Percentiles rank a stretch among this genome's conserved stretches.
Evolutionary conservation across 2,113 vertebrate species (phyloP).

Genomic region (Xiphophorus hellerii): DNA sequence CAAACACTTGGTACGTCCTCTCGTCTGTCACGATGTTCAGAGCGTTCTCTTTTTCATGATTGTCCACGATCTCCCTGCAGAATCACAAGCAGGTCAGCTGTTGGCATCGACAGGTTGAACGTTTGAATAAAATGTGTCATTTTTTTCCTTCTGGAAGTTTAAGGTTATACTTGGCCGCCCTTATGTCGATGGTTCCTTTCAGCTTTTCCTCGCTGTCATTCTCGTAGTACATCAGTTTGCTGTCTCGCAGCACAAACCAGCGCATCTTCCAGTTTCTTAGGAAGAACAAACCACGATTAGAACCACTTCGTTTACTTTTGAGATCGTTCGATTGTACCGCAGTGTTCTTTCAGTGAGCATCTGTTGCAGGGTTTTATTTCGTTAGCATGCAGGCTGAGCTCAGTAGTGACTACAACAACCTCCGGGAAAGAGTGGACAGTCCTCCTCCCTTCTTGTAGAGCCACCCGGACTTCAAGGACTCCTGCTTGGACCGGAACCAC

Average conservation of each 20-base stretch:
- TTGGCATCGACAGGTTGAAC: neutral
- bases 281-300: neutral
- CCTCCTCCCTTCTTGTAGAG: conserved; percentile 93
- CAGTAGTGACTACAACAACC: conserved; percentile 77
- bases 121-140: neutral
- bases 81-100: neutral
- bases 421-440: conserved; percentile 88
- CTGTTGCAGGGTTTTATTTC: conserved; percentile 1
- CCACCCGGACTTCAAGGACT: conserved; percentile 93
- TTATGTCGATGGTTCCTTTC: conserved; percentile 91
- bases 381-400: conserved; percentile 52
- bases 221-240: conserved; percentile 92
- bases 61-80: conserved; percentile 90
- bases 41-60: conserved; percentile 94
- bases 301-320: neutral
- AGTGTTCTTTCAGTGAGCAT: neutral
- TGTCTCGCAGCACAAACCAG: conserved; percentile 92
- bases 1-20: conserved; percentile 91
- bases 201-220: conserved; percentile 93
- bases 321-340: neutral
- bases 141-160: neutral
- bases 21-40: conserved; percentile 91
- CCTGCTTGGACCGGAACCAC: conserved; percentile 96
- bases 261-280: conserved; percentile 93
- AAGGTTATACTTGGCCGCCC: conserved; percentile 84